Evolutionary conservation across 2,797 vertebrate genomes (phyloP).

Genomic region (Eutrigla gurnardus): DNA sequence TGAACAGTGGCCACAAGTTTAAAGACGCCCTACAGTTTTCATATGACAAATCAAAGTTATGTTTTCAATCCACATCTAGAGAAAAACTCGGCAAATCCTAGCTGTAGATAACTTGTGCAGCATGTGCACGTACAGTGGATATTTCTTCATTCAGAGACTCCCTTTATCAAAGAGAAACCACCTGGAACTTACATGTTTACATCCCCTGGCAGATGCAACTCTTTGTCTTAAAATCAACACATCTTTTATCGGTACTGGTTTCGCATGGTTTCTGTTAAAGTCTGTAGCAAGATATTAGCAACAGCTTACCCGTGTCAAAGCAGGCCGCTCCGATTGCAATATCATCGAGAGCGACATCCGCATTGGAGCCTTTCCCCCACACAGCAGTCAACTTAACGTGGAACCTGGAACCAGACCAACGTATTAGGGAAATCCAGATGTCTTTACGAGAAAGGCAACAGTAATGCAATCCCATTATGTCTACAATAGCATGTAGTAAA

Average conservation of each 20-base stretch:
- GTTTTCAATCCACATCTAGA: background rate
- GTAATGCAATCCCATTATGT: background rate
- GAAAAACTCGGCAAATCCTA: background rate
- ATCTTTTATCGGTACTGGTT: background rate
- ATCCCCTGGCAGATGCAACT: background rate
- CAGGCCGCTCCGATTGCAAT: conserved; percentile 88
- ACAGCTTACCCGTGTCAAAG: conserved; percentile 83
- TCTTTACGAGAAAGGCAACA: background rate
- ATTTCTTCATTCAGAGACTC: background rate
- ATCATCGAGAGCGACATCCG: conserved; percentile 89
- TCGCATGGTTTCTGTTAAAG: background rate
- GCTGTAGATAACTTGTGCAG: background rate
- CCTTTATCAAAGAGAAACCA: background rate
- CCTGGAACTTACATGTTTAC: background rate
- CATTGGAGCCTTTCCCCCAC: conserved; percentile 87
- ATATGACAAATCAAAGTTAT: background rate
- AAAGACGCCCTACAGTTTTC: background rate
- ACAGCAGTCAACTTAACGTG: conserved; percentile 84
- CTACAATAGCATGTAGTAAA: background rate
- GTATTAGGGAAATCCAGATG: background rate
- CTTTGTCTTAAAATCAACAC: background rate
- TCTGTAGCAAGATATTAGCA: background rate
- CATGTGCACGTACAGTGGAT: background rate
- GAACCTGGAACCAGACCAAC: conserved; percentile 81
- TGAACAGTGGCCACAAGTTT: background rate